phyloP scores from a whole-genome alignment of 2,113 vertebrate species.

The Rhodinocichla rosea region DNA sequence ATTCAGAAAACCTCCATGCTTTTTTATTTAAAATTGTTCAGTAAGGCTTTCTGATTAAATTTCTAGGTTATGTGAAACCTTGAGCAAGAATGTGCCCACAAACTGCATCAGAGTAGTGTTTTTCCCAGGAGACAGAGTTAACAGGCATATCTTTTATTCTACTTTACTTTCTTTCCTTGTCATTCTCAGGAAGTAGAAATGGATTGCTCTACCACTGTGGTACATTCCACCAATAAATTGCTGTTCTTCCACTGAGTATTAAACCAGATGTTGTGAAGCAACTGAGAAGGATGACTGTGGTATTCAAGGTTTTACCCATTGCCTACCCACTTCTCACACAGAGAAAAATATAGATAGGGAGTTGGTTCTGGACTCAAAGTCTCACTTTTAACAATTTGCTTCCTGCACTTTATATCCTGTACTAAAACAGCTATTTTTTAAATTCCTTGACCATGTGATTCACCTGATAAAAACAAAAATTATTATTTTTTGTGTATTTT shows the following conservation, averaged over 20 bases:
- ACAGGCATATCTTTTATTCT: neutral
- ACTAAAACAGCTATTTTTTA: neutral
- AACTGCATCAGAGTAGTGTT: neutral
- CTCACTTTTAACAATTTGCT: neutral
- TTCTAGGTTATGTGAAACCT: neutral
- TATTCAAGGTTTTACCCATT: neutral
- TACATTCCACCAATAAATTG: neutral
- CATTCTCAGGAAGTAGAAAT: neutral
- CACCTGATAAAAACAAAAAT: neutral
- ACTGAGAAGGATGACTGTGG: fast-evolving
- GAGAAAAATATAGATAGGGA: fast-evolving
- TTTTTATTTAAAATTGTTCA: neutral
- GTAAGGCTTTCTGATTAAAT: neutral
- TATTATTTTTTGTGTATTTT: neutral
- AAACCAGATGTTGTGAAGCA: neutral
- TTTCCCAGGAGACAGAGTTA: neutral
- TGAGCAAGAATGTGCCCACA: neutral
- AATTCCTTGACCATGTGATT: neutral
- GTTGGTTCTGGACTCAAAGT: neutral
- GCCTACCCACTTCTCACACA: fast-evolving
- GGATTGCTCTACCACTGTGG: neutral
- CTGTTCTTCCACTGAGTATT: neutral
- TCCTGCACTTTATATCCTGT: neutral
- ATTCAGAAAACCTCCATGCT: fast-evolving
- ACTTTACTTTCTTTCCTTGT: neutral